Evolutionary conservation across 2,113 vertebrate genomes (phyloP), one percentile per base, ranked within the genome.

Genomic region (Paradoxurus hermaphroditus): DNA sequence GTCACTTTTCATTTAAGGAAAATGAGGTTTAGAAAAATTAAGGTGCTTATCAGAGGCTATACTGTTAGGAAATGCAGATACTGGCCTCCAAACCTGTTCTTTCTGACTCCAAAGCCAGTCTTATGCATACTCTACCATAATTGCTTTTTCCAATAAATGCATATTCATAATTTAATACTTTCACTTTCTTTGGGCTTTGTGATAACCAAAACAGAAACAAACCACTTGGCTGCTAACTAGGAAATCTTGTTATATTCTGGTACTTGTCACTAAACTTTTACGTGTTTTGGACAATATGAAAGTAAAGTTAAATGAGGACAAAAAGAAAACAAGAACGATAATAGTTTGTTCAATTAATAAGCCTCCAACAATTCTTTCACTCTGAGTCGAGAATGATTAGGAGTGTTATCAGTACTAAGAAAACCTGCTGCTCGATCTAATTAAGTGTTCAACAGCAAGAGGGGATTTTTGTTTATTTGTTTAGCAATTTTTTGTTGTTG

Each of bases 131-230:
- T 14, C 90, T 13, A 15, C 73, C n/a, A 78, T 49, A 78, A 86
- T 68, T 1, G 0, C 7, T 62, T 90, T 90, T 92, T 53, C 27
- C 1, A n/a, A 53, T 36, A 67, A 49, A 92, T 91, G 7, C 15
- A 90, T 83, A 95, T 78, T 87, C 39, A 84, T 79, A 75, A 41
- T 77, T 83, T 39, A 83, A 41, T 94, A n/a, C 29, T 73, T 90
- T 53, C 7, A 72, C 14, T 93, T 83, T 83, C 29, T 25, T 59
- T 83, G 39, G 8, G 1, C 29, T 68, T 83, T 83, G 21, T 77
- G 27, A 51, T 75, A 96, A 90, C 12, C 18, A 65, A 96, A 91
- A 73, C 7, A 51, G 29, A 83, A 86, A 25, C 12, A 97, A 83
- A 95, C 4, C 13, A 86, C 15, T 63, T 83, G 14, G n/a, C 10